phyloP scores from a whole-genome alignment of 2,113 vertebrate genomes.

The Poicephalus meyeri region DNA sequence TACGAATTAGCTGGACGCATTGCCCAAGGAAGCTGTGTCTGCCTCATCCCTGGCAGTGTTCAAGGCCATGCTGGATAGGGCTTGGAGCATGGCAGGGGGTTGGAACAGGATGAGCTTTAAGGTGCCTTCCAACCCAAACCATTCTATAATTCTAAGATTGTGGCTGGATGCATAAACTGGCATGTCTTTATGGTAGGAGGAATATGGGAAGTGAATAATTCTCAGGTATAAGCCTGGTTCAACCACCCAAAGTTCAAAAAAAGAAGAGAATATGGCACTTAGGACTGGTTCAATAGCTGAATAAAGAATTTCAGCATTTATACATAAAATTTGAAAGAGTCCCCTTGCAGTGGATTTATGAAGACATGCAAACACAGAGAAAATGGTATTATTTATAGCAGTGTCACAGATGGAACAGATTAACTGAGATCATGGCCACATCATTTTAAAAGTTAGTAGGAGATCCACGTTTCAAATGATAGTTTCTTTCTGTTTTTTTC shows the following conservation, averaged over 20 bases:
- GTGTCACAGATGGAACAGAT: not conserved
- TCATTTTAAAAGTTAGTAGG: slow-evolving; percentile 18
- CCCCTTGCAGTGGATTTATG: not conserved
- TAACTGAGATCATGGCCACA: not conserved
- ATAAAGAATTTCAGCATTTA: not conserved
- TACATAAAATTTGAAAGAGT: not conserved
- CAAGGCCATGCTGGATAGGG: not conserved
- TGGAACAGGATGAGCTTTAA: not conserved
- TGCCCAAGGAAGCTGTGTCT: not conserved
- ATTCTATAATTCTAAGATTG: not conserved
- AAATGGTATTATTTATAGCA: not conserved
- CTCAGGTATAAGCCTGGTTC: not conserved
- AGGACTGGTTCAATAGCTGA: not conserved
- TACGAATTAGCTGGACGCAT: too few relatives aligned
- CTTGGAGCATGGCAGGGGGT: not conserved
- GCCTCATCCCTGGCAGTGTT: not conserved
- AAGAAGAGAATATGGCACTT: not conserved
- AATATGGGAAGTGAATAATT: not conserved
- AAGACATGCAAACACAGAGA: not conserved
- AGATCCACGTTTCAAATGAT: not conserved
- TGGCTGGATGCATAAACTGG: not conserved
- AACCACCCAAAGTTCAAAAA: not conserved
- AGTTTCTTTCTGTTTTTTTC: not conserved
- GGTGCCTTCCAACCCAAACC: not conserved
- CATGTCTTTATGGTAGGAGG: not conserved